Evolutionary conservation across 2,888 invertebrate species (phyloP), one percentile per base, ranked within the genome.

Genomic region (Eugnorisma glareosa): DNA sequence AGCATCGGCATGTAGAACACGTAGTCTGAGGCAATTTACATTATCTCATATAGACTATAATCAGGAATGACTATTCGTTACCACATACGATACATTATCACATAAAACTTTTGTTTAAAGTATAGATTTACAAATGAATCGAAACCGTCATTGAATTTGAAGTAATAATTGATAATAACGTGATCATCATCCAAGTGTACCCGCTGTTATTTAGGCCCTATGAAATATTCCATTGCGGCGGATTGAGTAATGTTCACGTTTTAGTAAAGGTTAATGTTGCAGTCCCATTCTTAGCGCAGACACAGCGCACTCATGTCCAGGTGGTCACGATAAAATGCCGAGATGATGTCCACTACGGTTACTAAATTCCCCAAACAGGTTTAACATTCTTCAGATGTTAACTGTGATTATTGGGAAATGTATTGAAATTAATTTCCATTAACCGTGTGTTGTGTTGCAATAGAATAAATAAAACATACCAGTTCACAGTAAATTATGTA

Each of bases 361-460:
- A 91, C 90, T 91, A 93, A 93, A 93, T 90, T 88, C 87, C 88
- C 86, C 81, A 90, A 94, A 94, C 94, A 89, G 91, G 94, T 94
- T 93, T 90, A 81, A 89, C 92, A 93, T 94, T 93, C 93, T 93
- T 87, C 90, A 90, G 91, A 92, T 91, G 51, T 31, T 81, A 79
- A 91, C 90, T 90, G 90, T 88, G 88, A 91, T 90, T 90, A 91
- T 94, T 93, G 93, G 92, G 94, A 94, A 94, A 94, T 92, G 86
- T 87, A 88, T 92, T 90, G 88, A 91, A 90, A 91, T 90, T 90
- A 88, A 94, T 94, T 92, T 90, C 91, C 92, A 93, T 93, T 90
- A 85, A 86, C 75, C 75, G 77, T 64, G 73, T 85, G 84, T 77
- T 81, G 83, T 78, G 79, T 87, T 67, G 86, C 82, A 84, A 84